Conservation (phyloP, 2,797 vertebrate species). For the Tiaroga cobitis region DNA sequence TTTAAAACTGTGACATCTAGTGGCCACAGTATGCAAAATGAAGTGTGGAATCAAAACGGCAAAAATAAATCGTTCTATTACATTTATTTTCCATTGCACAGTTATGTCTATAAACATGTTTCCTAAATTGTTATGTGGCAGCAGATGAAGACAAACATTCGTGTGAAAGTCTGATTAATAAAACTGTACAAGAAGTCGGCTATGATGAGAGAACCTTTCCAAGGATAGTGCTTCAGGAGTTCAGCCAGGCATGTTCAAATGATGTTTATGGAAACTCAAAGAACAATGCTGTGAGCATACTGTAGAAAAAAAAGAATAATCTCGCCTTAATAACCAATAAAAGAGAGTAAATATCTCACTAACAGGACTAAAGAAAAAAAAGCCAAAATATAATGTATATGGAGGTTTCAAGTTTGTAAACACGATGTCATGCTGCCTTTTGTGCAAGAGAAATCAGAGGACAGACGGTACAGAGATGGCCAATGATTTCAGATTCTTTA, state of each 20-base stretch:
- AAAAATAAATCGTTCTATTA: conserved; percentile 69
- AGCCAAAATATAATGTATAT: conserved; percentile 58
- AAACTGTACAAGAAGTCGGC: conserved; percentile 79
- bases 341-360: conserved; percentile 49
- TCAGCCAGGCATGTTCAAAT: conserved; percentile 26
- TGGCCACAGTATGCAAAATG: conserved; percentile 23
- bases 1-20: conserved; percentile 36
- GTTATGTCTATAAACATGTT: conserved; percentile 83
- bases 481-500: conserved; percentile 67
- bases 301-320: conserved; percentile 60
- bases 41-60: conserved; percentile 33
- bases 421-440: conserved; percentile 82
- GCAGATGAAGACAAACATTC: conserved; percentile 81
- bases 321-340: conserved; percentile 54
- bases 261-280: conserved; percentile 64
- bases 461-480: conserved; percentile 69
- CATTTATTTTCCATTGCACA: conserved; percentile 81
- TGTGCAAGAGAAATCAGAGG: conserved; percentile 77
- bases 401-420: conserved; percentile 81
- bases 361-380: conserved; percentile 59
- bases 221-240: conserved; percentile 66
- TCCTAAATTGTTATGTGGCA: conserved; percentile 81
- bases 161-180: conserved; percentile 80
- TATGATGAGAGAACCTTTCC: conserved; percentile 75
- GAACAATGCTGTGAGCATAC: conserved; percentile 44